Percentiles rank a stretch among this genome's conserved stretches.
These are phyloP conservation scores for Silurus aristotelis DNA, from an alignment of 2,797 vertebrate species.

Conservation along the genomic window DNA sequence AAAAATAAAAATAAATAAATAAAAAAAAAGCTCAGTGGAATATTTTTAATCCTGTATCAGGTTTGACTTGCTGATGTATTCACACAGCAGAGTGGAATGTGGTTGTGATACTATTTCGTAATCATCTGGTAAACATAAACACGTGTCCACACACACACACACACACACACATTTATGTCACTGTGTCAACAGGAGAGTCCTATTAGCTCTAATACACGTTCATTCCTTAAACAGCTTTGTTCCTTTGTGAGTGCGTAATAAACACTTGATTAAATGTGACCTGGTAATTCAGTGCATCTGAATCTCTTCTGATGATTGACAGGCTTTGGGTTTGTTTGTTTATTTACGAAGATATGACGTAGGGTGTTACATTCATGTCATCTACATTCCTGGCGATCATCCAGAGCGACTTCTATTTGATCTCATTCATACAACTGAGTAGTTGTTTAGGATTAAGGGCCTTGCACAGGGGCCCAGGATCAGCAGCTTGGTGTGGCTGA, in stretches of 20 bases:
- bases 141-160: constrained; percentile 32
- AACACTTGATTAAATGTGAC: too few species aligned
- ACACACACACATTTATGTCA: neutral
- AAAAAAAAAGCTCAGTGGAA: neutral
- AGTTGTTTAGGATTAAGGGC: too few species aligned
- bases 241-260: neutral
- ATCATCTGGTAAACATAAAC: constrained; percentile 46
- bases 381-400: too few species aligned
- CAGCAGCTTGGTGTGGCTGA: too few species aligned
- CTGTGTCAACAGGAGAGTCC: neutral
- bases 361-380: too few species aligned
- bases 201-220: neutral
- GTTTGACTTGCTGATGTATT: constrained; percentile 27
- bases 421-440: too few species aligned
- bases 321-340: neutral
- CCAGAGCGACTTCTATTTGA: too few species aligned
- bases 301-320: neutral
- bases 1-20: too few species aligned
- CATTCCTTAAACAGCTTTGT: neutral
- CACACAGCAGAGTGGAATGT: constrained; percentile 34
- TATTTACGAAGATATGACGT: neutral
- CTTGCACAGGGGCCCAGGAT: too few species aligned
- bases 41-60: neutral
- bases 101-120: constrained; percentile 36
- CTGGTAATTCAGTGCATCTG: too few species aligned